phyloP scores from a whole-genome alignment of 2,888 invertebrate species.

The Nemapogon koenigi region DNA sequence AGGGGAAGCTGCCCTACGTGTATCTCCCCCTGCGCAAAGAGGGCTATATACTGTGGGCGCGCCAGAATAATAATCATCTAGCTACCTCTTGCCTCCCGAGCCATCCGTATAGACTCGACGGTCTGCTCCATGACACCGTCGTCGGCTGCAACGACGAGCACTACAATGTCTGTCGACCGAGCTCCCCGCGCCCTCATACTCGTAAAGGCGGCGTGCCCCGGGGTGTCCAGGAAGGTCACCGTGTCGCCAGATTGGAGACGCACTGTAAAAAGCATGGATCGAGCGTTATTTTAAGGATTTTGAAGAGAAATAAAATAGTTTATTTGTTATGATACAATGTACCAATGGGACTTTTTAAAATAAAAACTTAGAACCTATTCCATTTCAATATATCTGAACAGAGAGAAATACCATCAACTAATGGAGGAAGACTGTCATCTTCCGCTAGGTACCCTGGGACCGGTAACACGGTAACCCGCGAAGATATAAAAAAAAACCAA shows the following conservation, averaged over 20 bases:
- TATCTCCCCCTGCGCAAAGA: conserved; percentile 88
- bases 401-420: no score
- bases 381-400: no score
- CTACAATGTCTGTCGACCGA: conserved; percentile 89
- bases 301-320: no score
- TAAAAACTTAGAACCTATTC: no score
- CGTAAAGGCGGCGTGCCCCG: conserved; percentile 97
- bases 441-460: no score
- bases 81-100: conserved; percentile 74
- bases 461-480: no score
- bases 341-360: no score
- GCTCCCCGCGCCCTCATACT: conserved; percentile 97
- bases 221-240: conserved; percentile 97
- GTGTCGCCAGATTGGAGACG: conserved; percentile 71
- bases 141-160: conserved; percentile 97
- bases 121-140: conserved; percentile 99
- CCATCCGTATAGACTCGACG: conserved; percentile 87
- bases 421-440: no score
- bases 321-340: no score
- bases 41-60: conserved; percentile 86
- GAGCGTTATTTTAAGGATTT: no score
- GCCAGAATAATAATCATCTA: no score
- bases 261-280: conserved; percentile 62
- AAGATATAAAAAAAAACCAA: no score
- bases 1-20: conserved; percentile 91